Evolutionary conservation across 2,888 invertebrate species (phyloP), one percentile per base, ranked within the genome.

Genomic region (Coelopa pilipes): DNA sequence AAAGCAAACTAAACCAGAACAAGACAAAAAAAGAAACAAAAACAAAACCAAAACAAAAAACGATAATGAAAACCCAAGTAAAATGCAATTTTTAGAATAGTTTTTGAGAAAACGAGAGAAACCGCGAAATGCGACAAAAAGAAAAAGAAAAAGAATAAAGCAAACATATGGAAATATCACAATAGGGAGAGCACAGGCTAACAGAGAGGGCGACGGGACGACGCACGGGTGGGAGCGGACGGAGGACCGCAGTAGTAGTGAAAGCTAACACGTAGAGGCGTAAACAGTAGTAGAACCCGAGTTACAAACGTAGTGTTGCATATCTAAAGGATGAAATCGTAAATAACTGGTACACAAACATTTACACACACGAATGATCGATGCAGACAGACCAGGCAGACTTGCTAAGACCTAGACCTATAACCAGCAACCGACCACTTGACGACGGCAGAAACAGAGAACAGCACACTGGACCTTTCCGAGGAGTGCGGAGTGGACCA

Each of bases 381-480:
- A 69, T 21, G 57, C 24, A 68, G n/a, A 45, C 46, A 17, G 45
- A 70, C 49, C 47, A 24, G 11, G 10, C 11, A 57, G 34, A 46
- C 60, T 47, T 55, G 46, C 17, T 59, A 70, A 21, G 49, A n/a
- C 19, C 34, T 34, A 34, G 34, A 34, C 34, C 7, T 34, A 34
- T 34, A 34, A 34, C 34, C 34, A 34, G 34, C 2, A 34, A 34
- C 34, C 53, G 34, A 71, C 24, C 50, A 71, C 53, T 34, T 46
- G 12, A 70, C 11, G 53, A 68, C 15, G 2, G 34, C 34, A 34
- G 34, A 34, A 34, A 34, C 7, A 34, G 34, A 34, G 34, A 34
- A 34, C 4, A 34, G 34, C 34, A 47, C 55, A 77, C 84, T 85
- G 83, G 83, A 82, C 84, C 86, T 83, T 84, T 82, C 84, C 81